Conservation (phyloP, 2,888 invertebrate genomes). For the Trissonchulus latispiculum region DNA sequence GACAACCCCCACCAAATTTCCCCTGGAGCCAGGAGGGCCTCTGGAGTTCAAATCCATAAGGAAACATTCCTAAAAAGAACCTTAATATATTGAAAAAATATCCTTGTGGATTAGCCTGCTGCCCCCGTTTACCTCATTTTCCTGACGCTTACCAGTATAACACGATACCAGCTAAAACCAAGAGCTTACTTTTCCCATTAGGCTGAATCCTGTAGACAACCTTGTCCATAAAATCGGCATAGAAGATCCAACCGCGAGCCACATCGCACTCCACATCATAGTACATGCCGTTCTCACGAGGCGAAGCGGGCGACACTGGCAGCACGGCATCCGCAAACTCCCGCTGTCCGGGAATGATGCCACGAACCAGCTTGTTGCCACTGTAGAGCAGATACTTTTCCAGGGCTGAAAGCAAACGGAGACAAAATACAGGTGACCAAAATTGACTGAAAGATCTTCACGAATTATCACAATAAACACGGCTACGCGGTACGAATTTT, state of each 20-base stretch:
- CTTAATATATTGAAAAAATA: no score
- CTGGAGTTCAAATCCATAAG: no score
- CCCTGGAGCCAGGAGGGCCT: no score
- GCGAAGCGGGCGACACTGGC: slow-evolving; percentile 71
- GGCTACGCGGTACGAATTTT: no score
- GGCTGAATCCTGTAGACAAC: slow-evolving; percentile 42
- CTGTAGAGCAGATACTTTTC: slow-evolving; percentile 41
- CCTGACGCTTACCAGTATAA: no score
- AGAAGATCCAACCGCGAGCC: slow-evolving; percentile 70
- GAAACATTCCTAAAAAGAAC: no score
- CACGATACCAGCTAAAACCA: no score
- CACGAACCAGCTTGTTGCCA: slow-evolving; percentile 72
- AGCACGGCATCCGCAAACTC: slow-evolving; percentile 89
- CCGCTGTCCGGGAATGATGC: slow-evolving; percentile 68
- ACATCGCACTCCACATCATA: slow-evolving; percentile 61
- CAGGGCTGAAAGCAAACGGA: slow-evolving; percentile 24
- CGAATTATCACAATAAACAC: no score
- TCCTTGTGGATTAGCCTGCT: no score
- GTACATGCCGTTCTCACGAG: slow-evolving; percentile 86
- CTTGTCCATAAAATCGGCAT: slow-evolving; percentile 73
- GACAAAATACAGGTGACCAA: background rate
- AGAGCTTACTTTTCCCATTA: slow-evolving; percentile 14
- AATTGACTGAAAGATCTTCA: background rate
- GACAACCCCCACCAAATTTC: no score
- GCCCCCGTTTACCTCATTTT: no score